phyloP scores from a whole-genome alignment of 2,888 invertebrate species.

The Corbicula japonica region DNA sequence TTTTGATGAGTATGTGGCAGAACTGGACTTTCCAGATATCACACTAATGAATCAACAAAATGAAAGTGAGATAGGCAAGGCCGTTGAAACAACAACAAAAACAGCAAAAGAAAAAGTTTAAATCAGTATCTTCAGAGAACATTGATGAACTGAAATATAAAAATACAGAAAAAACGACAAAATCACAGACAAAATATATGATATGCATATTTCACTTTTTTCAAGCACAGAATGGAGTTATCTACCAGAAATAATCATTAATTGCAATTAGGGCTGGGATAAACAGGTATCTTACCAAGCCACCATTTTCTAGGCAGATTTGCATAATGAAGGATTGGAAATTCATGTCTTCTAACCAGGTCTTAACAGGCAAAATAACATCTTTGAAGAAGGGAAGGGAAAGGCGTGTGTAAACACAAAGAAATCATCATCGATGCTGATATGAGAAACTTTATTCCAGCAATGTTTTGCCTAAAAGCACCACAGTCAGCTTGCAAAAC shows the following conservation, averaged over 20 bases:
- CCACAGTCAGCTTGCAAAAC: conserved; percentile 32
- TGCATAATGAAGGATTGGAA: conserved; percentile 19
- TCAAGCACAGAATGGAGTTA: conserved; percentile 21
- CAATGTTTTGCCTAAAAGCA: conserved; percentile 6
- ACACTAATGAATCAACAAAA: no score
- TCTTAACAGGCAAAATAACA: conserved; percentile 35
- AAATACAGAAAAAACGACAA: no score
- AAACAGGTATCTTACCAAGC: conserved; percentile 9
- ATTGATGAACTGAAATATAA: no score
- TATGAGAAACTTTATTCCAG: conserved; percentile 18
- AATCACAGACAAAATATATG: no score
- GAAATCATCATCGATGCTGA: conserved; percentile 29
- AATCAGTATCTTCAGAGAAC: no score
- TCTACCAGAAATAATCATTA: conserved; percentile 18
- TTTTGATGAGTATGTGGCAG: no score
- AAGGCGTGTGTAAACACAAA: conserved; percentile 39
- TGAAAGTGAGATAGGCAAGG: no score
- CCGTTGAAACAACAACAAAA: no score
- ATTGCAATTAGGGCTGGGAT: conserved; percentile 21
- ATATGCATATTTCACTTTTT: no score
- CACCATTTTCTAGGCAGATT: conserved; percentile 3
- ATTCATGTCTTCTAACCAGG: conserved; percentile 30
- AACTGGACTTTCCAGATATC: no score
- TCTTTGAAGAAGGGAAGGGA: conserved; percentile 46
- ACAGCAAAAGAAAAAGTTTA: no score